Conservation (phyloP, 2,797 vertebrate species). For the Coracias cyanogaster region DNA sequence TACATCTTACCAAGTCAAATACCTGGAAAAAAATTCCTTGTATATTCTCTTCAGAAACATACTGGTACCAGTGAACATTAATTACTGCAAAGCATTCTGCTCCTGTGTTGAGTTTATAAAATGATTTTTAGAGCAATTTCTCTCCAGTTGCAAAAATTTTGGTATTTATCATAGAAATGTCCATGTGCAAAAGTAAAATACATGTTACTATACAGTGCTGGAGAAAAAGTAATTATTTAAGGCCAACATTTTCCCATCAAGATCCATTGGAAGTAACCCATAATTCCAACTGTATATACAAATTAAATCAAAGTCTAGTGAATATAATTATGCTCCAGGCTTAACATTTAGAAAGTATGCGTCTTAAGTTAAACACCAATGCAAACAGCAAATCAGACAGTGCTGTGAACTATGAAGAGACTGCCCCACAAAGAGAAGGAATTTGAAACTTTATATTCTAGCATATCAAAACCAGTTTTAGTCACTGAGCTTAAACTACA, state of each 20-base stretch:
- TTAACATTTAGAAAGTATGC: background rate
- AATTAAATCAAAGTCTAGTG: background rate
- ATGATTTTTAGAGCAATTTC: background rate
- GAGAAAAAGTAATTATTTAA: background rate
- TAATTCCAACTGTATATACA: background rate
- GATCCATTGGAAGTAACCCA: background rate
- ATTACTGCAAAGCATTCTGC: background rate
- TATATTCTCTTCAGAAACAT: background rate
- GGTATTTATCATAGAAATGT: background rate
- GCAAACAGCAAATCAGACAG: background rate
- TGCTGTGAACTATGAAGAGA: background rate
- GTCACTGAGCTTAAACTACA: background rate
- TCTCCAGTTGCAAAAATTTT: background rate
- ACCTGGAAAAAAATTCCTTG: background rate
- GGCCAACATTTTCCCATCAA: background rate
- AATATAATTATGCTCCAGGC: background rate
- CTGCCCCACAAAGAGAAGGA: background rate
- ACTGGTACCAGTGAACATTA: background rate
- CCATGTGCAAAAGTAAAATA: background rate
- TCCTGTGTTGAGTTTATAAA: background rate
- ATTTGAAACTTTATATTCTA: background rate
- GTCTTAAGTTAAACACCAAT: background rate
- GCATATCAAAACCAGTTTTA: background rate
- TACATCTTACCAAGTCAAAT: background rate
- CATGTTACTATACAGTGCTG: accelerated